Conservation (phyloP, 37 sponge, comb jelly and placozoan species). For the Petrosia ficiformis region DNA sequence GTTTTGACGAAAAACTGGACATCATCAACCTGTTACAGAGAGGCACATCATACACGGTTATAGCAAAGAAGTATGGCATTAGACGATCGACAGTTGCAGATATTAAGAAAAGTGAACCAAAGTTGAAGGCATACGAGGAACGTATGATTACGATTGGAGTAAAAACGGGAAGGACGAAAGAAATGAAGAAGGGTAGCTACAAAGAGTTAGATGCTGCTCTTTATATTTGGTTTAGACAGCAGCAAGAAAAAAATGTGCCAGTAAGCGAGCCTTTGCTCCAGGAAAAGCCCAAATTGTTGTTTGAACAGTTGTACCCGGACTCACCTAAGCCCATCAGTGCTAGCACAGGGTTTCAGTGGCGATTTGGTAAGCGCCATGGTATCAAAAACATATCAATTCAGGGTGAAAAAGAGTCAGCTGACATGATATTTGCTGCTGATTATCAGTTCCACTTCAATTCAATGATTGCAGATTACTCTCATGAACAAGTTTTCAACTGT, state of each 20-base stretch:
- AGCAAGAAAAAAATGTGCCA: neutral
- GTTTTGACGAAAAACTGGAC: slow-evolving; percentile 31
- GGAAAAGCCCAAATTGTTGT: neutral
- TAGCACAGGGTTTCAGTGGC: neutral
- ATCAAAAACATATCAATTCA: slow-evolving; percentile 23
- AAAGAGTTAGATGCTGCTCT: neutral
- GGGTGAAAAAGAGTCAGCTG: slow-evolving; percentile 42
- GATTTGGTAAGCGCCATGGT: slow-evolving; percentile 22
- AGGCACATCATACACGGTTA: slow-evolving; percentile 35
- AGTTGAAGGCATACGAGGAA: slow-evolving; percentile 30
- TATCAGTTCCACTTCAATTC: slow-evolving; percentile 29
- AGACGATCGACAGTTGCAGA: slow-evolving; percentile 55
- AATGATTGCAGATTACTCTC: slow-evolving; percentile 21
- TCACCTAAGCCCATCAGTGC: neutral
- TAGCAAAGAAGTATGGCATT: slow-evolving; percentile 44
- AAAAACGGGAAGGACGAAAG: slow-evolving; percentile 14
- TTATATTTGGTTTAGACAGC: neutral
- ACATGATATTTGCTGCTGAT: slow-evolving; percentile 12
- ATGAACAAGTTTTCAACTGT: slow-evolving; percentile 56
- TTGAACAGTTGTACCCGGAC: neutral
- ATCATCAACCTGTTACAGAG: slow-evolving; percentile 20
- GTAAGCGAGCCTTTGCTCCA: neutral
- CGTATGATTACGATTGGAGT: slow-evolving; percentile 37
- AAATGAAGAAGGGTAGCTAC: slow-evolving; percentile 8
- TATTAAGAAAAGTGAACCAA: slow-evolving; percentile 54